A percentile compares a stretch with the other conserved stretches of the same genome.
phyloP scores from a whole-genome alignment of 2,888 invertebrate species.

The Acanthopleura granulata region DNA sequence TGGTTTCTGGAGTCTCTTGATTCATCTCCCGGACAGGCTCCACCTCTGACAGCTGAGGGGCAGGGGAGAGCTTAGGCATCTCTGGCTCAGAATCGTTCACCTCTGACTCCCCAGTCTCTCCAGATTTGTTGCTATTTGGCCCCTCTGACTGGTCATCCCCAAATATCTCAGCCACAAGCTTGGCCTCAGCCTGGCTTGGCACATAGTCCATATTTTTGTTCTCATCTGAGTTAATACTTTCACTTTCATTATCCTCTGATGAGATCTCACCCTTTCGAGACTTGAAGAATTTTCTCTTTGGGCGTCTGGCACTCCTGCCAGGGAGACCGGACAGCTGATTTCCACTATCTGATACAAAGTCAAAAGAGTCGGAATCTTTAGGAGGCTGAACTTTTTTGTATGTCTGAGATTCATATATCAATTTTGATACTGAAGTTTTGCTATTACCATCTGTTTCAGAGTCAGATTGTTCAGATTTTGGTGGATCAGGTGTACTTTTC shows the following conservation, averaged over 20 bases:
- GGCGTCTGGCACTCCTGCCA: background rate
- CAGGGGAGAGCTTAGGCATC: background rate
- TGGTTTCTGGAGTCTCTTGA: background rate
- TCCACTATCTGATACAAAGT: background rate
- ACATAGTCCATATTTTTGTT: background rate
- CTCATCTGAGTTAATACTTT: background rate
- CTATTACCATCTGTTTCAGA: background rate
- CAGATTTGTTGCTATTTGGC: background rate
- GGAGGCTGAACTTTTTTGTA: background rate
- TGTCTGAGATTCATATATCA: background rate
- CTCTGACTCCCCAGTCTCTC: background rate
- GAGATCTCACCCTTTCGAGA: conserved; percentile 4
- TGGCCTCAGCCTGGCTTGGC: background rate
- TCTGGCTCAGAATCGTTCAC: conserved; percentile 2
- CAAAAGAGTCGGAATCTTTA: background rate
- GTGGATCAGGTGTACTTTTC: background rate
- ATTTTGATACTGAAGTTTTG: conserved; percentile 1
- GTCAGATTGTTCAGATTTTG: background rate
- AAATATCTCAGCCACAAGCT: background rate
- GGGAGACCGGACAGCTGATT: background rate
- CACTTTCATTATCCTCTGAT: conserved; percentile 1
- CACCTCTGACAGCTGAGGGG: background rate
- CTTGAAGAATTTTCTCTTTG: background rate
- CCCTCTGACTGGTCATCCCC: background rate
- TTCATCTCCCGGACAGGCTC: background rate